Evolutionary conservation across 2,888 invertebrate genomes (phyloP).

Genomic region (Hypolimnas misippus): DNA sequence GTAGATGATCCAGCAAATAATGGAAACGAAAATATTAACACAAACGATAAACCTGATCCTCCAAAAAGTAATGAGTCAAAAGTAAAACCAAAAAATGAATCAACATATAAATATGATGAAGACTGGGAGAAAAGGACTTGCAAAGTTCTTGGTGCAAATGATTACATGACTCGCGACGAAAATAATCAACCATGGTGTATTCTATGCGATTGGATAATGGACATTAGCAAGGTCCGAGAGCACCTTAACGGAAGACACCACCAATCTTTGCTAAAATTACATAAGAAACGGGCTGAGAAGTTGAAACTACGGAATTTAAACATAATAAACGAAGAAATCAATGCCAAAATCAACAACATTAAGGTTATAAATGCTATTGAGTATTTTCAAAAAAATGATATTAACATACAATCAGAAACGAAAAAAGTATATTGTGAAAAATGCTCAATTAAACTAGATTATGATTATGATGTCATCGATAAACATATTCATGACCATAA

Average conservation of each 20-base stretch:
- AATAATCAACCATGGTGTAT: constrained; percentile 45
- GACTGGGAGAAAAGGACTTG: constrained; percentile 42
- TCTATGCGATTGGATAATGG: constrained; percentile 48
- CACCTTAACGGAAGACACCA: constrained; percentile 49
- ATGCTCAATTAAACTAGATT: constrained; percentile 46
- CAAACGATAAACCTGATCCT: background rate
- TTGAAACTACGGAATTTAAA: constrained; percentile 13
- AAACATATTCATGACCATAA: constrained; percentile 50
- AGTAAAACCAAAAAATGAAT: constrained; percentile 7
- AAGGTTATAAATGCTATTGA: constrained; percentile 43
- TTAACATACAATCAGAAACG: constrained; percentile 50
- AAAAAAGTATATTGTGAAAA: constrained; percentile 49
- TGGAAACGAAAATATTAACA: constrained; percentile 6
- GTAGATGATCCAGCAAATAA: background rate
- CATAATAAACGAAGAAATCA: constrained; percentile 14
- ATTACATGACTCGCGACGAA: constrained; percentile 43
- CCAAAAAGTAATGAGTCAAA: constrained; percentile 3
- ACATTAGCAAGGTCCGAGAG: background rate
- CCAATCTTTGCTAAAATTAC: constrained; percentile 46
- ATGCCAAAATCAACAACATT: constrained; percentile 25
- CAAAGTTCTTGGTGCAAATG: constrained; percentile 39
- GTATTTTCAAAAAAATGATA: constrained; percentile 49
- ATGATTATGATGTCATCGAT: constrained; percentile 44
- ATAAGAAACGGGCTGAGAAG: constrained; percentile 40
- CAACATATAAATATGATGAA: constrained; percentile 21